phyloP scores from a whole-genome alignment of 2,113 vertebrate species.

The Willisornis vidua region DNA sequence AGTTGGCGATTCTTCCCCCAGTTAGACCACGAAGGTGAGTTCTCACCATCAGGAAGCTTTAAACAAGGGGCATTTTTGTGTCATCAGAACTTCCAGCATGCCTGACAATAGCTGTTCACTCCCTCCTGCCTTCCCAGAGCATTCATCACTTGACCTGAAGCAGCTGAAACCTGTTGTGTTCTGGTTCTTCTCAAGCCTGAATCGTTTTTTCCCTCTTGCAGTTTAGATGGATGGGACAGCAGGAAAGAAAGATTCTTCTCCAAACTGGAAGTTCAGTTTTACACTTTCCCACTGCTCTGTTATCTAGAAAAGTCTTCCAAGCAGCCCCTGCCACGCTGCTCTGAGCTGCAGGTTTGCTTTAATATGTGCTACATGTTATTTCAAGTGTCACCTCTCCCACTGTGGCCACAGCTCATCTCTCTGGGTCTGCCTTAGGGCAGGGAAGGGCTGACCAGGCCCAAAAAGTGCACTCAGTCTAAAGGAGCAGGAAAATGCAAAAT shows the following conservation, averaged over 20 bases:
- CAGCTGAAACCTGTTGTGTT: not conserved
- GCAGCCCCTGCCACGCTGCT: not conserved
- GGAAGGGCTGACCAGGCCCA: slow-evolving; percentile 23
- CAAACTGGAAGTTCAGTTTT: not conserved
- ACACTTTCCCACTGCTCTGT: not conserved
- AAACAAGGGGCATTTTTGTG: slow-evolving; percentile 6
- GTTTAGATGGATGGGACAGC: not conserved
- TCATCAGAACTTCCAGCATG: not conserved
- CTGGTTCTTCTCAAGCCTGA: not conserved
- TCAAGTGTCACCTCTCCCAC: not conserved
- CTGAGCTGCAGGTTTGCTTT: not conserved
- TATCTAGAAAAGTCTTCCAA: not conserved
- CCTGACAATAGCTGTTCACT: not conserved
- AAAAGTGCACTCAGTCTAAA: slow-evolving; percentile 64
- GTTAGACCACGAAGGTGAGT: not conserved
- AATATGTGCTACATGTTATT: not conserved
- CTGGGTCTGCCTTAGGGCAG: not conserved
- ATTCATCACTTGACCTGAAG: not conserved
- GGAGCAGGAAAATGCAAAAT: slow-evolving; percentile 28
- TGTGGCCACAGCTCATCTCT: not conserved
- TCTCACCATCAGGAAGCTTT: not conserved
- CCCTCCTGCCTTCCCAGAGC: not conserved
- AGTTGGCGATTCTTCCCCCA: slow-evolving; percentile 58
- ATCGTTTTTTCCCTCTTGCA: not conserved
- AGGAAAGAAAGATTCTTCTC: not conserved